Evolutionary conservation across 1,140 invertebrate species (phyloP).

Genomic region (Papilio helenus): DNA sequence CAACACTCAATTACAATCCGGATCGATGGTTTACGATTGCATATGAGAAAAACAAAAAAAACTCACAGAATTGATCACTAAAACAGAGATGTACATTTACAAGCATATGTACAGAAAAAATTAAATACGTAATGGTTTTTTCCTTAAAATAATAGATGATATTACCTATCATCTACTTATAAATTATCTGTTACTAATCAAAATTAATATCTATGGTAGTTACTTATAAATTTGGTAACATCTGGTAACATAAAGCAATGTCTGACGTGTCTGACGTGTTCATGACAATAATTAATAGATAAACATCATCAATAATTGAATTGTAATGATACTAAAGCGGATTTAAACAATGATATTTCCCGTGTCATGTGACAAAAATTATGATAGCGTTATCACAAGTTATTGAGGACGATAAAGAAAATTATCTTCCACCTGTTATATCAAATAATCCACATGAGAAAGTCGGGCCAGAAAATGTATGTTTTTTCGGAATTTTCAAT

Average conservation of each 20-base stretch:
- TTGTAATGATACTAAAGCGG: neutral
- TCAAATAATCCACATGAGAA: constrained; percentile 52
- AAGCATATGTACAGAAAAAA: too few species aligned
- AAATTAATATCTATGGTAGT: neutral
- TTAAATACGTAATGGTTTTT: neutral
- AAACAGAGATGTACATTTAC: too few species aligned
- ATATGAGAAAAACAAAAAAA: too few species aligned
- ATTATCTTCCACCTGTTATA: constrained; percentile 52
- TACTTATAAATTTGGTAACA: neutral
- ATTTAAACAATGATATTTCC: neutral
- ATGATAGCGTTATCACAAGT: constrained; percentile 26
- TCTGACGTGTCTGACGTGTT: neutral
- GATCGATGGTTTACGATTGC: too few species aligned
- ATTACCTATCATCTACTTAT: too few species aligned
- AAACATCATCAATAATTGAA: neutral
- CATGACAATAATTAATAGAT: neutral
- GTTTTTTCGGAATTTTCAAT: neutral
- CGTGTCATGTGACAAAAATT: neutral
- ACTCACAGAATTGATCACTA: too few species aligned
- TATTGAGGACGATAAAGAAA: constrained; percentile 41
- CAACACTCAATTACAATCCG: too few species aligned
- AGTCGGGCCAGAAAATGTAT: constrained; percentile 51
- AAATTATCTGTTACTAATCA: neutral
- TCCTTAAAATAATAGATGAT: too few species aligned
- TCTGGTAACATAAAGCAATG: neutral